Conservation (phyloP, 2,888 invertebrate species). For the Celastrina argiolus region DNA sequence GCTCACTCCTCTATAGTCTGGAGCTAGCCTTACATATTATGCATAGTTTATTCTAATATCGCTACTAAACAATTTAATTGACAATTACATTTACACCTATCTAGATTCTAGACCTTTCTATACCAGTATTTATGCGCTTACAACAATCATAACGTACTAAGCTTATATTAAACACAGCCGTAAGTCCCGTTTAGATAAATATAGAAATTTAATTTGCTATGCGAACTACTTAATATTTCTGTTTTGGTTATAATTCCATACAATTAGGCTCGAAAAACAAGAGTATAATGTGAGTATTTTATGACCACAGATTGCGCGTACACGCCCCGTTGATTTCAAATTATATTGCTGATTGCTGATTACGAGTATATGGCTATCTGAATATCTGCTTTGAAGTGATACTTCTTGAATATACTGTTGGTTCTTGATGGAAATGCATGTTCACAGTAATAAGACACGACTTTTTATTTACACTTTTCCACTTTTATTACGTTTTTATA, state of each 20-base stretch:
- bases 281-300: constrained; percentile 30
- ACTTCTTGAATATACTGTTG: too few relatives aligned
- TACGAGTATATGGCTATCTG: background rate
- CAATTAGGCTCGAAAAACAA: constrained; percentile 24
- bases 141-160: constrained; percentile 23
- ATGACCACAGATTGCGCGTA: constrained; percentile 26
- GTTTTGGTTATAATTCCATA: constrained; percentile 26
- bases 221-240: constrained; percentile 42
- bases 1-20: too few relatives aligned
- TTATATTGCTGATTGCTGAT: background rate
- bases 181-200: constrained; percentile 43
- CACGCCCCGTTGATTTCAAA: constrained; percentile 20
- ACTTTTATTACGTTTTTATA: too few relatives aligned
- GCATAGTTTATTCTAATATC: too few relatives aligned
- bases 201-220: constrained; percentile 46
- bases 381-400: background rate
- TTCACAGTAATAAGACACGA: too few relatives aligned
- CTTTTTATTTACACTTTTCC: too few relatives aligned
- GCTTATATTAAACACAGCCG: constrained; percentile 28
- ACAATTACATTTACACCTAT: too few relatives aligned
- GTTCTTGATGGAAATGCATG: too few relatives aligned
- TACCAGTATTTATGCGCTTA: background rate
- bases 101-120: too few relatives aligned
- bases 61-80: background rate
- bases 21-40: too few relatives aligned